Evolutionary conservation across 2,888 invertebrate species (phyloP), one percentile per base, ranked within the genome.

Genomic region (Habroteleia sp.): DNA sequence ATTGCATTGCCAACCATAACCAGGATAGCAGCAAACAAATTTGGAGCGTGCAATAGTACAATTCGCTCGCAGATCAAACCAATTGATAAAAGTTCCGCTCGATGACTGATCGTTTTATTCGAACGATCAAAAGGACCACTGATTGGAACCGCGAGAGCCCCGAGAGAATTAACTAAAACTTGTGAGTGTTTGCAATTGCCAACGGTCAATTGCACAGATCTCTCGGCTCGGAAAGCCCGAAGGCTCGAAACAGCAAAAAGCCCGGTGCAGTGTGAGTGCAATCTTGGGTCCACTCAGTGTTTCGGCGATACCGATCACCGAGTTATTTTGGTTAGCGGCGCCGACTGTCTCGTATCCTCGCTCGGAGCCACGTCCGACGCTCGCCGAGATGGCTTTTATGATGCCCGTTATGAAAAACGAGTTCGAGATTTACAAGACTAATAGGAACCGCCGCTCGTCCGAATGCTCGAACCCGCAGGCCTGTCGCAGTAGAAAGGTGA

Each of bases 371-470:
- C 48, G 11, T 16, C 4, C 33, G 20, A 16, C 33, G 20, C 8
- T 48, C 11, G 10, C 17, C 60, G 16, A 16, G 81, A 96, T 96
- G 96, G 96, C 96, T 91, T 96, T 96, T 90, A 96, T 96, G 96
- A 96, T 96, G 95, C 96, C 96, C 68, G 96, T 96, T 79, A 93
- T 96, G 90, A 96, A 96, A 91, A 96, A 96, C 91, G 96, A 96
- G 89, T 96, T 95, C 92, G 95, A 96, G 89, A 96, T 96, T 85
- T 96, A 96, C 91, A 95, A 95, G 90, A 93, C 94, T 78, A 93
- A 93, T 88, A 92, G 95, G 46, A 92, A 93, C 60, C 91, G 96
- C 80, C 92, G 94, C 78, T 91, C 92, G 35, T 95, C 95, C 4
- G 95, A 96, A 89, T 92, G 93, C 81, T 93, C 94, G 5, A 91